phyloP scores from a whole-genome alignment of 1,140 invertebrate genomes.

The Armadillidium nasatum region DNA sequence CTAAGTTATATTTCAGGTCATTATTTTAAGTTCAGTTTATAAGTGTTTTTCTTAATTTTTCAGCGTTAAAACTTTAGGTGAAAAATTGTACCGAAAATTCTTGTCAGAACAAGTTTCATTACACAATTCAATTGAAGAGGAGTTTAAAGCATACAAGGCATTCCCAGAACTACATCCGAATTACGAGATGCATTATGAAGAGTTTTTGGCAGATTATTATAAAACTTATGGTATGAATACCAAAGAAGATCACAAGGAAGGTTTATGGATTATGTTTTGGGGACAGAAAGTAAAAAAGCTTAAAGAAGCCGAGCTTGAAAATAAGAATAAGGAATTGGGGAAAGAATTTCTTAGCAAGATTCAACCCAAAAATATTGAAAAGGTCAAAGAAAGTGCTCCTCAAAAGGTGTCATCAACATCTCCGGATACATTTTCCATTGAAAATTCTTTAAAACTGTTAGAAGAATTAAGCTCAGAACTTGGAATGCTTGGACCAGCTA shows the following conservation, averaged over 20 bases:
- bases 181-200: background rate
- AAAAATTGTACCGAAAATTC: background rate
- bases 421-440: background rate
- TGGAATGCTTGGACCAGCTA: background rate
- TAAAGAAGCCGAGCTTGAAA: background rate
- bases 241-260: background rate
- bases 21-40: too few relatives aligned
- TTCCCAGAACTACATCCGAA: background rate
- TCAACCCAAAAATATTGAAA: background rate
- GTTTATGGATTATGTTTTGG: background rate
- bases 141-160: background rate
- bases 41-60: too few relatives aligned
- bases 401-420: background rate
- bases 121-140: background rate
- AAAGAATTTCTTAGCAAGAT: background rate
- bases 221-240: background rate
- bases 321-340: background rate
- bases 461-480: background rate
- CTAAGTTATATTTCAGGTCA: too few relatives aligned
- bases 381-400: background rate
- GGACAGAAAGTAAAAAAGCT: background rate
- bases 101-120: background rate
- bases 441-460: background rate
- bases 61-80: background rate
- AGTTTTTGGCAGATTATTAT: background rate